These are phyloP conservation scores for Neoitamus cyanurus DNA, from an alignment of 2,888 invertebrate genomes.

Conservation along the genomic window DNA sequence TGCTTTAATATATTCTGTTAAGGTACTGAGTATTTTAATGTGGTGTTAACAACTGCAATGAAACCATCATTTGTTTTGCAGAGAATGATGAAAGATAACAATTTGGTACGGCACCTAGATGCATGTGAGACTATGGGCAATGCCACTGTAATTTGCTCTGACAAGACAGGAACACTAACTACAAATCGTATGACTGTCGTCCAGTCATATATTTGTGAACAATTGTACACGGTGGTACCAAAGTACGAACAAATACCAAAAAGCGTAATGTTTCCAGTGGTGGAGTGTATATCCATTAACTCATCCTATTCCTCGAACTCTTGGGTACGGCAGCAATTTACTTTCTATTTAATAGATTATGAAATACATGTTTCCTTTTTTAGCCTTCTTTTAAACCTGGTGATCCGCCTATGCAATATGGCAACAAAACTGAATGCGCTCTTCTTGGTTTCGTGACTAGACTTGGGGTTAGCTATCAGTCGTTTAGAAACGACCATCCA, in stretches of 20 bases:
- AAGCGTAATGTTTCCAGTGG: constrained; percentile 83
- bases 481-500: constrained; percentile 87
- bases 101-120: constrained; percentile 97
- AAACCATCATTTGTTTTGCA: constrained; percentile 68
- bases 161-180: constrained; percentile 99
- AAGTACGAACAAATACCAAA: constrained; percentile 86
- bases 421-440: constrained; percentile 99
- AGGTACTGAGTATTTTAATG: too few species aligned
- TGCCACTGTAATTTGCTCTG: constrained; percentile 99
- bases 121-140: constrained; percentile 99
- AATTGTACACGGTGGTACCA: constrained; percentile 88
- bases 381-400: constrained; percentile 81
- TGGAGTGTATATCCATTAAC: constrained; percentile 92
- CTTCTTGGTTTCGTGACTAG: constrained; percentile 93
- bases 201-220: constrained; percentile 94
- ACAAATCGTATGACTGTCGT: constrained; percentile 99
- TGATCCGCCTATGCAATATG: constrained; percentile 92
- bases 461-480: constrained; percentile 92
- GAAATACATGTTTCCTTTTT: background rate
- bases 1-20: constrained; percentile 98
- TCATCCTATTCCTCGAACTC: constrained; percentile 97
- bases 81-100: constrained; percentile 99
- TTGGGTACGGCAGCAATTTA: constrained; percentile 73
- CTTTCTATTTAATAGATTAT: background rate
- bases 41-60: too few species aligned